A percentile compares a stretch with the other conserved stretches of the same genome.
Conservation (phyloP, 2,888 invertebrate species). For the Acheta domesticus region DNA sequence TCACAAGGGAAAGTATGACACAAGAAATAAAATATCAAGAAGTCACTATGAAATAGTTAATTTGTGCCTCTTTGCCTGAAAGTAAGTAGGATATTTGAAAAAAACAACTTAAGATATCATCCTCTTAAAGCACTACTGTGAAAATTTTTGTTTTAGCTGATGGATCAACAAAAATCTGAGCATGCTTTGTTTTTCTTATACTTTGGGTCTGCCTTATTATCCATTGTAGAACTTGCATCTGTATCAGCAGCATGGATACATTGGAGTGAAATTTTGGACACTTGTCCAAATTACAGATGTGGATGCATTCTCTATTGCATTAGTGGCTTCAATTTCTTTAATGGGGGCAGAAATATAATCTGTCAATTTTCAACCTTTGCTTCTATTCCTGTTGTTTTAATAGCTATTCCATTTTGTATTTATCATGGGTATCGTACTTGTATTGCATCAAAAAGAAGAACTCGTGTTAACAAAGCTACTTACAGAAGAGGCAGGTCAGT, state of each 20-base stretch:
- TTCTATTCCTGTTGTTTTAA: conserved; percentile 42
- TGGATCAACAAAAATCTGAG: neutral
- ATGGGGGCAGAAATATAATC: conserved; percentile 46
- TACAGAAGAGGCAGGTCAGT: conserved; percentile 4
- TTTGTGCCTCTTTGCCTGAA: too few relatives aligned
- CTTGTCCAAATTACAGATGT: conserved; percentile 41
- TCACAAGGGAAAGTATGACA: too few relatives aligned
- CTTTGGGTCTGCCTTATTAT: neutral
- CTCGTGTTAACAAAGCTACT: conserved; percentile 25
- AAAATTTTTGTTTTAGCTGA: neutral
- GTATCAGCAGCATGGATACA: conserved; percentile 29
- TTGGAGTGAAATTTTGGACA: conserved; percentile 35
- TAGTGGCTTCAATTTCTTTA: conserved; percentile 45
- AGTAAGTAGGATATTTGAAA: too few relatives aligned
- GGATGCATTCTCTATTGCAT: conserved; percentile 48
- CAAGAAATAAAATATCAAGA: too few relatives aligned
- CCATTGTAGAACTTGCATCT: neutral
- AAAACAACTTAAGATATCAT: too few relatives aligned
- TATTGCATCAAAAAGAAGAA: conserved; percentile 40
- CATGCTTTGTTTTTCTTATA: neutral
- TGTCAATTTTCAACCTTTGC: conserved; percentile 44
- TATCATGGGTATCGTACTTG: conserved; percentile 48
- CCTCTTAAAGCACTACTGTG: too few relatives aligned
- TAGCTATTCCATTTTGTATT: conserved; percentile 42
- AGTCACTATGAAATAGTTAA: too few relatives aligned